phyloP scores from a whole-genome alignment of 2,797 vertebrate genomes.

The Spheniscus humboldti region DNA sequence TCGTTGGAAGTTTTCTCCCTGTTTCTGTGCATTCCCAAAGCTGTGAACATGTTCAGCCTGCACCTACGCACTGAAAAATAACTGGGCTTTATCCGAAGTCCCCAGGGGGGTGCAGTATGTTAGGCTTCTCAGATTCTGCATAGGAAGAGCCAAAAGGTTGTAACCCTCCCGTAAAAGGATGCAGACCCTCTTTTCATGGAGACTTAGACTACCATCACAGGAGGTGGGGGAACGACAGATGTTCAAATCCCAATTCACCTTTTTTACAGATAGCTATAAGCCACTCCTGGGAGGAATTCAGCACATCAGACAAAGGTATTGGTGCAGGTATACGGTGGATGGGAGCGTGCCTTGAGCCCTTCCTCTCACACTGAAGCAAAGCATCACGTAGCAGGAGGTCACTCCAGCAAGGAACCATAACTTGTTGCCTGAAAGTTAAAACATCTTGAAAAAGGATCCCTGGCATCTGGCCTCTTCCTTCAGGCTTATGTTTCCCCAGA shows the following conservation, averaged over 20 bases:
- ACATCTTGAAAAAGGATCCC: not conserved
- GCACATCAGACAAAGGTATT: no score
- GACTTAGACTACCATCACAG: no score
- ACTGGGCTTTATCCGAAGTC: not conserved
- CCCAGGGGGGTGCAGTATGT: fast-evolving
- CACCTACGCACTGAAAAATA: not conserved
- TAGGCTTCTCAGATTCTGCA: not conserved
- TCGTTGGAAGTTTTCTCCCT: not conserved
- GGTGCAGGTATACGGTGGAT: no score
- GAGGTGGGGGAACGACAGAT: not conserved
- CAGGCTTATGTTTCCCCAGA: not conserved
- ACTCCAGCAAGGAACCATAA: no score
- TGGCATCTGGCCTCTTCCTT: not conserved
- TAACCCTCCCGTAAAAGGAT: not conserved
- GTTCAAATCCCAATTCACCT: not conserved
- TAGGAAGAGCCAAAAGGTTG: not conserved
- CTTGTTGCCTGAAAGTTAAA: not conserved
- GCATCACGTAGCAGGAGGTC: not conserved
- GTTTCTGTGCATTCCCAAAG: not conserved
- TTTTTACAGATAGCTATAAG: not conserved
- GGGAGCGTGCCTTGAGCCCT: not conserved
- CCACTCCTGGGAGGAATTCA: not conserved
- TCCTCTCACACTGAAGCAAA: not conserved
- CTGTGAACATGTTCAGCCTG: not conserved
- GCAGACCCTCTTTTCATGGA: not conserved